Percentiles rank a stretch among this genome's conserved stretches.
phyloP scores from a whole-genome alignment of 2,113 vertebrate species.

The Heterotilapia buettikoferi region DNA sequence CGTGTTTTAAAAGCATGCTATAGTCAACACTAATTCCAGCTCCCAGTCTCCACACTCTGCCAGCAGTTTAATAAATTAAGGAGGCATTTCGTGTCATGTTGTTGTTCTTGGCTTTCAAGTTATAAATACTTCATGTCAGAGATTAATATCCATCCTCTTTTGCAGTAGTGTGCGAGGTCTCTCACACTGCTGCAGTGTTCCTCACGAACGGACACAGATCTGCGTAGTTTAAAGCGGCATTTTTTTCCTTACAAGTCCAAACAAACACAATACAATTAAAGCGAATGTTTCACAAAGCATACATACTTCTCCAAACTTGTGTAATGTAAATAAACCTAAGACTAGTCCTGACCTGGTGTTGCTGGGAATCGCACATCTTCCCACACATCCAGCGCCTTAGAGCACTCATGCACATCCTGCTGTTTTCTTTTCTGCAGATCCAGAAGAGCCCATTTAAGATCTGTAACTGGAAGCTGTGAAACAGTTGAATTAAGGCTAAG shows the following conservation, averaged over 20 bases:
- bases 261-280: not conserved
- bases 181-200: not conserved
- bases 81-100: not conserved
- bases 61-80: not conserved
- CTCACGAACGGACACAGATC: not conserved
- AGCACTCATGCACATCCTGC: not conserved
- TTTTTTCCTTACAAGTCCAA: not conserved
- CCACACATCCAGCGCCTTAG: not conserved
- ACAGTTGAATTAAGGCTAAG: not conserved
- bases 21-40: not conserved
- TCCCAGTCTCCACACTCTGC: not conserved
- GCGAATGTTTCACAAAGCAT: not conserved
- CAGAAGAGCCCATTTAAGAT: not conserved
- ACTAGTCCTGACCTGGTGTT: constrained; percentile 14
- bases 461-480: not conserved
- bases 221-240: not conserved
- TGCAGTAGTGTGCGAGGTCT: not conserved
- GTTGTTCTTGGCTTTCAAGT: not conserved
- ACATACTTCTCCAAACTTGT: not conserved
- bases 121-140: not conserved
- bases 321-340: not conserved
- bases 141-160: not conserved
- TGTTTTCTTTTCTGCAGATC: not conserved
- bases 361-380: not conserved
- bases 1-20: not conserved